Base-by-base conservation (phyloP, 1,140 invertebrate species). In the Arctopsyche grandis region DNA sequence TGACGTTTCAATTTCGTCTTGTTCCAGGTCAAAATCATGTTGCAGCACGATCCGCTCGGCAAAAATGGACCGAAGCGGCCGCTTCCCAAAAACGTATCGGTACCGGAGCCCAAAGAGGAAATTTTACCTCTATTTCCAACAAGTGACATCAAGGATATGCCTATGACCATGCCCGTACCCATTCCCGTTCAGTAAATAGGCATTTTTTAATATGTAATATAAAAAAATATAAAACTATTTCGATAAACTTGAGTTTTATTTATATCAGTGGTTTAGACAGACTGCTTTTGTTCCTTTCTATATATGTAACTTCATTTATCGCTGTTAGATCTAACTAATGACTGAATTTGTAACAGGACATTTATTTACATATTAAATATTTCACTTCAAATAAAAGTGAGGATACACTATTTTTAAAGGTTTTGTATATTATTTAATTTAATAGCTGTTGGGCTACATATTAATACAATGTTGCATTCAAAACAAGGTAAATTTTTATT, bases 1-100 rank as follows among this genome's bases (percentile, higher is more conserved):
- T 38, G n/a, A n/a, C n/a, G n/a, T n/a, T n/a, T n/a, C n/a, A n/a
- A n/a, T 66, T 38, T 69, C 21, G 21, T 22, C 1, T 52, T 52
- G 48, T 82, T 80, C 0, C 84, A 89, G 88, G 98, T 99, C 0
- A 99, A 99, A 90, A 99, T 99, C 86, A 99, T 99, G 99, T 93
- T 99, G 87, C 97, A 97, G 43, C 98, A 96, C 91, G 99, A 99
- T 90, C 93, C 96, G 69, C 94, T 93, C 87, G 98, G 98, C 85
- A 99, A 99, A 90, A 96, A 93, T 84, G 98, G 98, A 80, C 98
- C 98, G 38, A 99, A 98, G 89, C 95, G 94, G 85, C 97, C 98
- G 56, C 91, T 99, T 79, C 99, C 99, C 75, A 98, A 99, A 89
- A 95, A 98, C 88, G 97, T 99, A 81, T 93, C 92, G 83, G 97